Evolutionary conservation across 1,140 invertebrate species (phyloP), one percentile per base, ranked within the genome.

Genomic region (Eufriesea mexicana): DNA sequence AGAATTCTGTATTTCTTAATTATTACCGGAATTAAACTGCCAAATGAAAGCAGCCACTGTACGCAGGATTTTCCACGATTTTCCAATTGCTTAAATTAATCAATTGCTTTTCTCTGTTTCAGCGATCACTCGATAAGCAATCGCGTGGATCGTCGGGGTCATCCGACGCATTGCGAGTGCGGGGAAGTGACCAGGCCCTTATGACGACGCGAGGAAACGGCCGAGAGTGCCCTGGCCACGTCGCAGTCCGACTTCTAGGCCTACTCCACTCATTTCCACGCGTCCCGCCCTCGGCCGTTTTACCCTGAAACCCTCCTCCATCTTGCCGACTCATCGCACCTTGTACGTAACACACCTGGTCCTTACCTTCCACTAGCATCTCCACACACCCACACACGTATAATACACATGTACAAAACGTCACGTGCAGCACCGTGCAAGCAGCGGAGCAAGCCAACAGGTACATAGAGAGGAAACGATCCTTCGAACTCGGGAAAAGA

Each of bases 151-250:
- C 95, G 95, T 89, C 93, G 95, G 86, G 95, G 95, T 91, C 95
- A 94, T 75, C 87, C 91, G 74, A 87, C 89, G 55, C 89, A 92
- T 86, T 93, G 95, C 93, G 93, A 95, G 92, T 95, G 95, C 93
- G 94, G 94, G 87, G 92, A 95, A 93, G 93, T 95, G 89, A 95
- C 94, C 71, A 92, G 95, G 90, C 95, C 95, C 74, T 95, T 96
- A 95, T 96, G 95, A 96, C 95, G 95, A 91, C 95, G 95, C 92
- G 95, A 96, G 91, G 95, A 96, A 92, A 96, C 95, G 93, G 95
- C 95, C 89, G 95, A 96, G 93, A 95, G 95, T 93, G 95, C 95
- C 89, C 93, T 95, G 93, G 94, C 95, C 91, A 95, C 93, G 89
- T 94, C 94, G 84, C 92, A 93, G 83, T 94, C 92, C 84, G 93